Evolutionary conservation across 1,140 invertebrate species (phyloP), one percentile per base, ranked within the genome.

Genomic region (fruit fly (Drosophila melanogaster)): DNA sequence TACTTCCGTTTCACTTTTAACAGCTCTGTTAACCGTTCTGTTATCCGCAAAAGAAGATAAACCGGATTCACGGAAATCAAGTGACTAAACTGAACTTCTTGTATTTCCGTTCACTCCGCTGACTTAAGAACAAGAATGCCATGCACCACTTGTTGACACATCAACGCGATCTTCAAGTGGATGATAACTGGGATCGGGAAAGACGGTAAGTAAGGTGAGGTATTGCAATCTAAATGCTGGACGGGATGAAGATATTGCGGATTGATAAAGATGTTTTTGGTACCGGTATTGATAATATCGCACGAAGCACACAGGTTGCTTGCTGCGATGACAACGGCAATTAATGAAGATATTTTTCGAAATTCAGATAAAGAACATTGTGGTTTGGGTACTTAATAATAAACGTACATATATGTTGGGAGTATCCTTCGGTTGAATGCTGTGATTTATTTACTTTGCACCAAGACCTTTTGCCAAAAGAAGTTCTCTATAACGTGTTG

Each of bases 61-160:
- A 64, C 77, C 77, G 77, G 77, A 80, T 80, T 76, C 24, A 55
- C 77, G 77, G 77, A 80, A 80, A 67, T 79, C 38, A 58, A 65
- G 24, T 60, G 43, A 75, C 33, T 60, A 24, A 55, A 56, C 30
- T 19, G 5, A 47, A 57, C 24, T 47, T 70, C 24, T 62, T 55
- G 53, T 19, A 46, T 58, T 79, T 80, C 77, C 77, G 77, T 47
- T 80, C 46, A 54, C 46, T 70, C 54, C 75, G 59, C 44, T 59
- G 43, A 59, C 26, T 43, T 35, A 58, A 60, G 26, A 60, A 44
- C n/a, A 35, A 24, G 40, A 43, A 59, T 24, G 35, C 40, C 40
- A 14, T 30, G 8, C 37, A 14, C 44, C 33, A 57, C 40, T 55
- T 75, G 50, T 61, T 74, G 71, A 72, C 71, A 64, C 61, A 60